Percentiles rank a stretch among this genome's conserved stretches.
Conservation (phyloP, 2,113 vertebrate genomes). For the Amazona vittata region DNA sequence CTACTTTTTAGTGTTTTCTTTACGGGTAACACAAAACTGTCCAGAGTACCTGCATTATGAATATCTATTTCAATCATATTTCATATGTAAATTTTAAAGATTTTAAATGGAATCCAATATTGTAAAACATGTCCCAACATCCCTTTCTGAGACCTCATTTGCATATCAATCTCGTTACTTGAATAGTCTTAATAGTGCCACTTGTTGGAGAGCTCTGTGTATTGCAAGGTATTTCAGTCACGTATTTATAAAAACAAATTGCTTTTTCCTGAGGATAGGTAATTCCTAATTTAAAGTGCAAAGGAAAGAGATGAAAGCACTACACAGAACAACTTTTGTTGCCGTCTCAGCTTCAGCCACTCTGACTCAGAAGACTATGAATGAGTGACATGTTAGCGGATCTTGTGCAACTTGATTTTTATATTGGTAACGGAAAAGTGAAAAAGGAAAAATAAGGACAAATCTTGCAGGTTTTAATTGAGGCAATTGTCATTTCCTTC, state of each 20-base stretch:
- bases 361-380: background rate
- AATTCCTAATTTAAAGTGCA: slow-evolving; percentile 20
- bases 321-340: background rate
- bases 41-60: background rate
- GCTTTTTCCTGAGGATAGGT: slow-evolving; percentile 10
- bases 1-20: slow-evolving; percentile 37
- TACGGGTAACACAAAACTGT: slow-evolving; percentile 10
- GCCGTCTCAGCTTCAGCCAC: background rate
- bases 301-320: background rate
- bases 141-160: slow-evolving; percentile 54
- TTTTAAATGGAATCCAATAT: slow-evolving; percentile 27
- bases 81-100: slow-evolving; percentile 45
- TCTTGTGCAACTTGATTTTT: slow-evolving; percentile 2
- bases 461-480: background rate
- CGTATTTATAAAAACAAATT: slow-evolving; percentile 8
- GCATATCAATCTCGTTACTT: slow-evolving; percentile 41
- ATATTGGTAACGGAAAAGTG: background rate
- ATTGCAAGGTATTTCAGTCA: slow-evolving; percentile 36
- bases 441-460: slow-evolving; percentile 9
- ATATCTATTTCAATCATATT: background rate
- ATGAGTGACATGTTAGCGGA: background rate
- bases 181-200: slow-evolving; percentile 47
- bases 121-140: slow-evolving; percentile 67
- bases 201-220: slow-evolving; percentile 13
- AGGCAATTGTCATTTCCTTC: slow-evolving; percentile 27